Conservation (phyloP, 2,797 vertebrate genomes). For the Triplophysa yarkandensis region DNA sequence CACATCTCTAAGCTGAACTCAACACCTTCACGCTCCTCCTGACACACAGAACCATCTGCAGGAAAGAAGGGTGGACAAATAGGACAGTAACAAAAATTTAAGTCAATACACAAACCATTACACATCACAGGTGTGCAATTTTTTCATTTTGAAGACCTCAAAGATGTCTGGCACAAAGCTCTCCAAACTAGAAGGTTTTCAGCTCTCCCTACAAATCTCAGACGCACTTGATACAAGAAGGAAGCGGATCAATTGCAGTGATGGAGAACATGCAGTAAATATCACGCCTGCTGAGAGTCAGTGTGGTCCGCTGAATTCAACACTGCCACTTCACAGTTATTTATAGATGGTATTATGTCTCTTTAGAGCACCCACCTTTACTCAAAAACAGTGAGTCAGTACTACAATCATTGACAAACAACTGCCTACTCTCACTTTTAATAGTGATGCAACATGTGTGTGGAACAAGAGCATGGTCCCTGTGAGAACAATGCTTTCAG, state of each 20-base stretch:
- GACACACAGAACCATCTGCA: slow-evolving; percentile 52
- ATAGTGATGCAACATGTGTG: slow-evolving; percentile 4
- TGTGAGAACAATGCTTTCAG: background rate
- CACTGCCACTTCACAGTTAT: slow-evolving; percentile 23
- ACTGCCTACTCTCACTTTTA: background rate
- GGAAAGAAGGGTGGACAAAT: slow-evolving; percentile 53
- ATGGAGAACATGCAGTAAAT: slow-evolving; percentile 44
- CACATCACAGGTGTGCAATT: background rate
- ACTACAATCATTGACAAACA: slow-evolving; percentile 27
- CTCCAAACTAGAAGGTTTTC: slow-evolving; percentile 17
- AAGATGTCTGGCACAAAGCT: background rate
- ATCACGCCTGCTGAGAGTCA: slow-evolving; percentile 35
- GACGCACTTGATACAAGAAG: background rate
- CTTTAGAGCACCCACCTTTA: slow-evolving; percentile 15
- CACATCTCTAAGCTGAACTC: slow-evolving; percentile 94
- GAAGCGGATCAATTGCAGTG: slow-evolving; percentile 34
- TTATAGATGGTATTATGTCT: slow-evolving; percentile 32
- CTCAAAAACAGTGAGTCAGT: slow-evolving; percentile 39
- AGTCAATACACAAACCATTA: background rate
- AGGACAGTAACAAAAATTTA: no score
- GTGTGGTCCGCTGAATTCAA: background rate
- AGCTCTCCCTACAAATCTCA: slow-evolving; percentile 17
- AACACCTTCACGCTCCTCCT: slow-evolving; percentile 79
- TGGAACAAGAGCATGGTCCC: background rate
- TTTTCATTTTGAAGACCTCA: background rate